Evolutionary conservation across 2,113 vertebrate species (phyloP).

Genomic region (Camarhynchus parvulus): DNA sequence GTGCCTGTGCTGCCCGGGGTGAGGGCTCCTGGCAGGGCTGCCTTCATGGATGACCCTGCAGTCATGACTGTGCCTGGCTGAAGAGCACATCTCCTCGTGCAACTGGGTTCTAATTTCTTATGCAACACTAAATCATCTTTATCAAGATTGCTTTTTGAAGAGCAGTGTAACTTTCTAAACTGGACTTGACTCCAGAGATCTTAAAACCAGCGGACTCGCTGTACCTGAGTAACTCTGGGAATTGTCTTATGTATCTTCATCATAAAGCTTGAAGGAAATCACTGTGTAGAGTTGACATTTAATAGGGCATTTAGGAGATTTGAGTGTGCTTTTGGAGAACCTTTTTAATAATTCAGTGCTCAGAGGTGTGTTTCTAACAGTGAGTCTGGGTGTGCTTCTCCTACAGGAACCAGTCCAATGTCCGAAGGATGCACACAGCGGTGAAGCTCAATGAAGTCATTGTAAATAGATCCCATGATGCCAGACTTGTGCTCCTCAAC

Average conservation of each 20-base stretch:
- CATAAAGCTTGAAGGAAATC: neutral
- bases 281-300: neutral
- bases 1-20: rapidly evolving
- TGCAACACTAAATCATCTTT: neutral
- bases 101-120: neutral
- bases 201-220: neutral
- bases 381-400: neutral
- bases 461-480: slow-evolving; percentile 95
- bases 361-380: neutral
- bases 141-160: neutral
- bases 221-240: neutral
- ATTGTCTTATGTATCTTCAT: neutral
- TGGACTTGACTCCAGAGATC: neutral
- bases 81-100: neutral
- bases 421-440: slow-evolving; percentile 96
- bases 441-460: slow-evolving; percentile 98
- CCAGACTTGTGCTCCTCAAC: slow-evolving; percentile 94
- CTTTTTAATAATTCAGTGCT: neutral
- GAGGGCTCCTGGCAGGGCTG: neutral
- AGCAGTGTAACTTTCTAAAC: neutral
- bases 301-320: neutral
- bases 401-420: slow-evolving; percentile 92
- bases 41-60: neutral
- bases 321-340: neutral
- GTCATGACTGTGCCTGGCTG: rapidly evolving